Base-by-base conservation (phyloP, 2,888 invertebrate genomes). In the Aspidiotus rigidus region DNA sequence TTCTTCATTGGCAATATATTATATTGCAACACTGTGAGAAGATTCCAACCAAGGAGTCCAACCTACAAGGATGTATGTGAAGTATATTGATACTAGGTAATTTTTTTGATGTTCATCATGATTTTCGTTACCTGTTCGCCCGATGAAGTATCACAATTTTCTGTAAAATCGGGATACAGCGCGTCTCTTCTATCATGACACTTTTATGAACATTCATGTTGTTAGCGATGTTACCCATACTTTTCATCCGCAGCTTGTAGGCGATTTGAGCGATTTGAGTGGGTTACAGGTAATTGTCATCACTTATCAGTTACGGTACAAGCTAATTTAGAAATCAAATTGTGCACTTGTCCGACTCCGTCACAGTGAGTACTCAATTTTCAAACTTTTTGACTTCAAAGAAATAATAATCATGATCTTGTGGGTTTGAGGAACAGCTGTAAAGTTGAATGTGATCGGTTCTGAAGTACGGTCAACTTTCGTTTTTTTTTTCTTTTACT, bases 191-290 rank as follows among this genome's bases (percentile, higher is more conserved):
- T 28, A 28, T 49, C n/a, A 49, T 49, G 49, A 49, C 57, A 59
- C 42, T 16, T 9, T 41, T 16, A 16, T 28, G 44, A 55, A 64
- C 49, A 40, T 55, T 42, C 42, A 57, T 17, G 9, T 42, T 9
- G 10, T 10, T 28, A 15, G 54, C 54, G 40, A 53, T 64, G 40
- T 28, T 8, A n/a, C 7, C 39, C 16, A 9, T 55, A 40, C 40
- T 66, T 49, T 42, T 41, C 16, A 8, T 49, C 6, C n/a, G 17
- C 42, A 60, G 42, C 57, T 66, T 17, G 59, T 66, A 66, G 66
- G 66, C 66, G 59, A 66, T 66, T 66, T 57, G 66, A 59, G 66
- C 66, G 59, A 66, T 66, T 66, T 57, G 66, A 59, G 66, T 66
- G 66, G 66, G 66, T 57, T 66, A 66, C 28, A 13, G 28, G 28